Conservation (phyloP, 2,797 vertebrate genomes). For the Glossophaga mutica region DNA sequence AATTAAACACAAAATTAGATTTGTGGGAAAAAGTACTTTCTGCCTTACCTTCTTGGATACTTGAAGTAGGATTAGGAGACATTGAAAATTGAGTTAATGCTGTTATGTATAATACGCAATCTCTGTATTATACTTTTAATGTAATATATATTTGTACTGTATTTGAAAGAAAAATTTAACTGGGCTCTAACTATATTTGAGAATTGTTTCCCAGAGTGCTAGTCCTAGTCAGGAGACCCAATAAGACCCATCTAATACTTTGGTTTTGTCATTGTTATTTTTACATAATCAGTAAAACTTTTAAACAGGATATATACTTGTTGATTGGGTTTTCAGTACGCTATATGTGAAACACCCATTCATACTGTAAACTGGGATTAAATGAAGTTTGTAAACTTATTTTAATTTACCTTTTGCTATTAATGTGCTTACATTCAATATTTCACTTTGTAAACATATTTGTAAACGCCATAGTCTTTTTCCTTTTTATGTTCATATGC, state of each 20-base stretch:
- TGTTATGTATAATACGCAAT: not conserved
- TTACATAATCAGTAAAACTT: not conserved
- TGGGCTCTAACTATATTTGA: not conserved
- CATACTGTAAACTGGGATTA: not conserved
- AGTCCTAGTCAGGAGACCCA: not conserved
- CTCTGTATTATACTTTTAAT: not conserved
- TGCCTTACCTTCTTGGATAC: not conserved
- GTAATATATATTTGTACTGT: not conserved
- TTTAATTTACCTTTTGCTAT: constrained; percentile 4
- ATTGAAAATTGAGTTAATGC: not conserved
- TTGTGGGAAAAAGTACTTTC: constrained; percentile 3
- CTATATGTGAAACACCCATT: not conserved
- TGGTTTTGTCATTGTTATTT: constrained; percentile 17
- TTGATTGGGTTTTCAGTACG: not conserved
- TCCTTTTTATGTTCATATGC: not conserved
- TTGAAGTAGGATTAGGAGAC: not conserved
- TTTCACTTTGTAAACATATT: constrained; percentile 29
- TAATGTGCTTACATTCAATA: not conserved
- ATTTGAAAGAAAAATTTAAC: not conserved
- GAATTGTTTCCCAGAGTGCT: not conserved
- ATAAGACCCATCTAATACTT: not conserved
- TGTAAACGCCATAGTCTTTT: not conserved
- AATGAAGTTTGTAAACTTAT: not conserved
- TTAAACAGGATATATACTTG: not conserved
- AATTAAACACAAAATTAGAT: not conserved